Base-by-base conservation (phyloP, 2,888 invertebrate species). In the Crepidodera aurea region DNA sequence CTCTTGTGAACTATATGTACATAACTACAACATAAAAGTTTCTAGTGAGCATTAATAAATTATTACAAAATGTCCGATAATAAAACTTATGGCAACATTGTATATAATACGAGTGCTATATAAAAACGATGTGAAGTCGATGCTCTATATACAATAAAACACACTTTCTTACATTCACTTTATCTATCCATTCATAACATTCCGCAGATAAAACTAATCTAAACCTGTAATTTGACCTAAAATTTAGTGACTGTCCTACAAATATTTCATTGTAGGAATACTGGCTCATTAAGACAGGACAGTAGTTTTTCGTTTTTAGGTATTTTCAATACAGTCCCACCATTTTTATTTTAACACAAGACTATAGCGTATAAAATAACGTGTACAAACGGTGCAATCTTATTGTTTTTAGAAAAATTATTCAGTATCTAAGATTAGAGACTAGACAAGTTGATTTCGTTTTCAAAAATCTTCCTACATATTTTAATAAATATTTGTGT, bases 211-310 rank as follows among this genome's bases (percentile, higher is more conserved):
- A 69, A 69, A 69, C 75, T 74, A 74, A 67, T 66, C 72, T 74
- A 73, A 71, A 74, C 73, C 75, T 76, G 75, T 71, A 78, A 78
- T 79, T 79, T 78, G 77, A 79, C 77, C 79, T 80, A 80, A 68
- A 79, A 76, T 75, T 73, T 78, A 79, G 78, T 81, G 80, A 80
- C 79, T 80, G 69, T 69, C 74, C 74, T 75, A 77, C 74, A 72
- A 71, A 68, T 73, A 71, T 70, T 68, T 72, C 71, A 73, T 75
- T 73, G 77, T 79, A 80, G 78, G 79, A 79, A 79, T 79, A 80
- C 80, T 80, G 81, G 78, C 78, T 75, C 74, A 64, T 66, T 68
- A 71, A 69, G 74, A 75, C 71, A 72, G 69, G 70, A 72, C 68
- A 69, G 71, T 72, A 66, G 67, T 77, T 67, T 68, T 71, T 65